These are phyloP conservation scores for Lepidonotus clava DNA, from an alignment of 2,888 invertebrate genomes.

Conservation along the genomic window DNA sequence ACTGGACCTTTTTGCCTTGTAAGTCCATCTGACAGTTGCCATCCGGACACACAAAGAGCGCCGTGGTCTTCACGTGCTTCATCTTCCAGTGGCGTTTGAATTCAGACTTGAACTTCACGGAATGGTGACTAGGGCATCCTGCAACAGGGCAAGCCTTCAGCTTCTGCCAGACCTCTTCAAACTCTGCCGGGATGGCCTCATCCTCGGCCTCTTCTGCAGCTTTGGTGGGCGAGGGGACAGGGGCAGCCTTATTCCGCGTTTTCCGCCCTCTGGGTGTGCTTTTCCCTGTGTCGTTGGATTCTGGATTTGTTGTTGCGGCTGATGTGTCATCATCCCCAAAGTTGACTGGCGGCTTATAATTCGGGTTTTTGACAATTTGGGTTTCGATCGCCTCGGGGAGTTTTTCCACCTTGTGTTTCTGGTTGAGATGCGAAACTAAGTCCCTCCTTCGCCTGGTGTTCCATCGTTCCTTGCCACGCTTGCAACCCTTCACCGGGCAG, in stretches of 20 bases:
- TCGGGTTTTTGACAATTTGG: not conserved
- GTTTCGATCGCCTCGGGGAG: slow-evolving; percentile 13
- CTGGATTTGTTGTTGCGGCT: not conserved
- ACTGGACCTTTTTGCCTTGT: not conserved
- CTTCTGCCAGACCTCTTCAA: not conserved
- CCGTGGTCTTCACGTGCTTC: not conserved
- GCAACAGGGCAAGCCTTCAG: not conserved
- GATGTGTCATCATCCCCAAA: not conserved
- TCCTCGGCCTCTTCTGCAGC: not conserved
- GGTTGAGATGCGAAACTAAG: not conserved
- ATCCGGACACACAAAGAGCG: not conserved
- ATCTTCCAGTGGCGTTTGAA: not conserved
- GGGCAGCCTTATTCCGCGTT: not conserved
- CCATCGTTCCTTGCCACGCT: not conserved
- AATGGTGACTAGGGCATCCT: not conserved
- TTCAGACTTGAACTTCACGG: slow-evolving; percentile 10
- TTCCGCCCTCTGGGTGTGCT: no score
- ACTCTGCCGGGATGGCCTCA: not conserved
- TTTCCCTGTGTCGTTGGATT: not conserved
- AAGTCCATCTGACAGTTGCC: not conserved
- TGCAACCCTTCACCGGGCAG: slow-evolving; percentile 11
- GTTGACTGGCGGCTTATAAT: slow-evolving; percentile 19
- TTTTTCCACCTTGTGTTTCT: not conserved
- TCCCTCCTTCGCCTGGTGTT: slow-evolving; percentile 4
- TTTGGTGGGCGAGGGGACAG: not conserved